These are phyloP conservation scores for Takifugu flavidus DNA, from an alignment of 2,113 vertebrate genomes.

Conservation along the genomic window DNA sequence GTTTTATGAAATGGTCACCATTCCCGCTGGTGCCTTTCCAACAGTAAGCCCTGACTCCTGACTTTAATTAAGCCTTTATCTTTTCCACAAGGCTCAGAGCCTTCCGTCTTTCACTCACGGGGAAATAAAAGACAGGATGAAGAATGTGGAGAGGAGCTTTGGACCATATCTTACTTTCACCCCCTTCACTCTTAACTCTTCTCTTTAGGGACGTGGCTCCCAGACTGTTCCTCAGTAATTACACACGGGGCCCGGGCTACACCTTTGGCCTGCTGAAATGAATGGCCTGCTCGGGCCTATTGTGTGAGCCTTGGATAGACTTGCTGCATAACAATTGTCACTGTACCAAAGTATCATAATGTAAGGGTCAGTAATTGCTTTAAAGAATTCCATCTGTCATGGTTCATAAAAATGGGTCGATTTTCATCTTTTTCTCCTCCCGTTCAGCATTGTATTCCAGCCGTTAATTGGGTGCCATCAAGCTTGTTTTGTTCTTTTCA, in stretches of 20 bases:
- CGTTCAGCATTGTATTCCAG: neutral
- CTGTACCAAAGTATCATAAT: slow-evolving; percentile 17
- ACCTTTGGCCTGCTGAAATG: slow-evolving; percentile 17
- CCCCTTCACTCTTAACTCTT: slow-evolving; percentile 18
- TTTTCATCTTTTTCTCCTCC: neutral
- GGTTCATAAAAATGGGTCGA: slow-evolving; percentile 6
- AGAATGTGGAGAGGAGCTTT: slow-evolving; percentile 52
- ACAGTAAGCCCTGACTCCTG: slow-evolving; percentile 42
- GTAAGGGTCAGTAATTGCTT: neutral
- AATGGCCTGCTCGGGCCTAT: slow-evolving; percentile 6
- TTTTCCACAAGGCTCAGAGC: slow-evolving; percentile 42
- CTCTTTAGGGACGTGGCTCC: slow-evolving; percentile 26
- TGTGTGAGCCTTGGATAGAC: neutral
- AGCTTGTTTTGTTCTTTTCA: neutral
- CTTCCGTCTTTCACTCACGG: slow-evolving; percentile 37
- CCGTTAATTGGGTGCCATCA: neutral
- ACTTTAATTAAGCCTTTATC: slow-evolving; percentile 71
- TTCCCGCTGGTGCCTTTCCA: slow-evolving; percentile 41
- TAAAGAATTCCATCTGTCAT: slow-evolving; percentile 4
- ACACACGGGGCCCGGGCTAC: slow-evolving; percentile 8
- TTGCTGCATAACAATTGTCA: slow-evolving; percentile 10
- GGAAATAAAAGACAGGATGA: slow-evolving; percentile 25
- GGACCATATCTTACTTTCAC: slow-evolving; percentile 33
- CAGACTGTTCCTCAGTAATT: slow-evolving; percentile 44
- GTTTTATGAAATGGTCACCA: slow-evolving; percentile 52